Evolutionary conservation across 2,113 vertebrate species (phyloP), one percentile per base, ranked within the genome.

Genomic region (Zingel zingel): DNA sequence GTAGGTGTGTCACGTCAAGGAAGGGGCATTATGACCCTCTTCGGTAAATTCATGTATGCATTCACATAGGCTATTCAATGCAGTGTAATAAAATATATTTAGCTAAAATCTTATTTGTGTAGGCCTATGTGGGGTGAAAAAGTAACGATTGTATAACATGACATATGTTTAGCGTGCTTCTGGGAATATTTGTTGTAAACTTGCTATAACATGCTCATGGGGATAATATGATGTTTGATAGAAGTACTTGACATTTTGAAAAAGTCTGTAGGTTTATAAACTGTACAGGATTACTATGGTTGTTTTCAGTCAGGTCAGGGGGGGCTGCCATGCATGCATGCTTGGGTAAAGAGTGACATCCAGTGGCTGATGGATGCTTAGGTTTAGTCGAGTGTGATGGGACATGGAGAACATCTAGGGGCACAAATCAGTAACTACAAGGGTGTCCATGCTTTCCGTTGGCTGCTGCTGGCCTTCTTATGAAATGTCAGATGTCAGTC

Each of bases 341-440:
- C 13, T 51, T 77, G 62, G 47, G 53, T 81, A 64, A 74, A 75
- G 79, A 61, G 16, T 45, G 91, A 84, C 91, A 87, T 75, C 91
- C 81, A 63, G 76, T 72, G 92, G 84, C 57, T 50, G 13, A 6
- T 65, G 45, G 0, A 36, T 51, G 71, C n/a, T 27, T 21, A 14
- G 1, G 6, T 57, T 43, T 1, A n/a, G 6, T 33, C 14, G 6
- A 15, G 36, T 50, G 25, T 48, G 48, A 36, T 36, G 30, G 18
- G 59, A 62, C 50, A 47, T 19, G 39, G 69, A 36, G 7, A 47
- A 45, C 67, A 77, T 77, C 58, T 75, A 69, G 23, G 9, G 78
- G 80, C 43, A n/a, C 21, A 48, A 5, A 69, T 15, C 1, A 57
- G 16, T 61, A 47, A 86, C 59, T 74, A 65, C 59, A 65, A 4